A percentile compares a stretch with the other conserved stretches of the same genome.
Evolutionary conservation across 2,113 vertebrate species (phyloP).

Genomic region (Dryoscopus gambensis): DNA sequence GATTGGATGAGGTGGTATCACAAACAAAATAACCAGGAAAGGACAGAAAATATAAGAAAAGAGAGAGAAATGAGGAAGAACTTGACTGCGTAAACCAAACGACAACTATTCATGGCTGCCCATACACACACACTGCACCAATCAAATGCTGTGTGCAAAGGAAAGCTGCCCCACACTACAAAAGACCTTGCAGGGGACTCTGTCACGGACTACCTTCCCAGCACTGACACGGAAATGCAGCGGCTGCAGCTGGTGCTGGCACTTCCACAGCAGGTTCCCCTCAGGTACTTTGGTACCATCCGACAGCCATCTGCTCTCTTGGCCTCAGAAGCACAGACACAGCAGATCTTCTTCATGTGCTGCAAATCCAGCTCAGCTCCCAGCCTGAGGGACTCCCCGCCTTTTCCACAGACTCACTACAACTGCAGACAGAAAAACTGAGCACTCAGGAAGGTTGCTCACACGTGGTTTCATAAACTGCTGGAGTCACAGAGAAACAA

Average conservation of each 20-base stretch:
- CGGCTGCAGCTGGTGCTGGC: neutral
- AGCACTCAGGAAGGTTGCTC: neutral
- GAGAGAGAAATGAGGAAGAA: neutral
- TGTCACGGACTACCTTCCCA: neutral
- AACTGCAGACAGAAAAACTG: neutral
- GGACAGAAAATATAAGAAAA: neutral
- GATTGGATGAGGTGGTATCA: neutral
- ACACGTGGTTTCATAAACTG: neutral
- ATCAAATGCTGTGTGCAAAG: neutral
- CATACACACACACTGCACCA: neutral
- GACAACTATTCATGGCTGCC: neutral
- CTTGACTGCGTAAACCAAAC: accelerated
- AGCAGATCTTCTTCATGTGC: accelerated
- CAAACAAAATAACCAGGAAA: neutral
- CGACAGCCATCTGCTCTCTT: neutral
- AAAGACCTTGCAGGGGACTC: neutral
- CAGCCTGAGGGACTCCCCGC: neutral
- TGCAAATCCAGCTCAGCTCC: neutral
- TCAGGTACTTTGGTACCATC: neutral
- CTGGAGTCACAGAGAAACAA: neutral
- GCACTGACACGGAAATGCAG: neutral
- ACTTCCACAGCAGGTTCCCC: neutral
- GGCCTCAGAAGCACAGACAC: neutral
- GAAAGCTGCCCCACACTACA: neutral
- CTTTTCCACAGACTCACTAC: neutral